Conservation (phyloP, 1,140 invertebrate genomes). For the Ooceraea biroi region DNA sequence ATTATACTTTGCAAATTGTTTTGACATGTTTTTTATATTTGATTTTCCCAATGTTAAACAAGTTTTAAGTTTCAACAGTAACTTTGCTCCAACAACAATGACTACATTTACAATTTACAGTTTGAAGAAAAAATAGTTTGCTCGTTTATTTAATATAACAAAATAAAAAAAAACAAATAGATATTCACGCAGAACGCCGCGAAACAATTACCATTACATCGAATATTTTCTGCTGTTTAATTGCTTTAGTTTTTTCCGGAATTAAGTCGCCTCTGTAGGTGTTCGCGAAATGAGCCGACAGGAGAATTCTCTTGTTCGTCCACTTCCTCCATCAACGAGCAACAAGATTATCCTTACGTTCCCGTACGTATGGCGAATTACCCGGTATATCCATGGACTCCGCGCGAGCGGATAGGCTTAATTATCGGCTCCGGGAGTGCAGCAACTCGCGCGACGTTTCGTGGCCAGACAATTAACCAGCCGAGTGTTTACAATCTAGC, state of each 20-base stretch:
- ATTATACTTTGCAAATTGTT: neutral
- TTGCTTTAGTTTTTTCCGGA: neutral
- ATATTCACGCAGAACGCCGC: no score
- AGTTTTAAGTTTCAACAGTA: neutral
- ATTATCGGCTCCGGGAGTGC: conserved; percentile 75
- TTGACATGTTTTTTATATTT: conserved; percentile 9
- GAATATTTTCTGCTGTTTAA: neutral
- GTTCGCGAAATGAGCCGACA: no score
- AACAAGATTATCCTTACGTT: neutral
- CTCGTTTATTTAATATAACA: neutral
- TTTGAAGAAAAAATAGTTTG: neutral
- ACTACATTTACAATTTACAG: neutral
- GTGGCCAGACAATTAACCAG: conserved; percentile 77
- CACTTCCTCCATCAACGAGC: no score
- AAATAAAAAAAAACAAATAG: neutral
- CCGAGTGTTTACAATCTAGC: conserved; percentile 82
- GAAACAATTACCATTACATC: neutral
- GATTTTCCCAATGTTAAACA: neutral
- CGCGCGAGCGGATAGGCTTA: conserved; percentile 64
- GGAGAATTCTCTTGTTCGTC: no score
- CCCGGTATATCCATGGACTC: conserved; percentile 4
- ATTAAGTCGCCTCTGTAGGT: neutral
- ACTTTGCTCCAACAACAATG: neutral
- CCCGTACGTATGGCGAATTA: neutral
- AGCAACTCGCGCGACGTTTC: conserved; percentile 72